Evolutionary conservation across 2,888 invertebrate species (phyloP), one percentile per base, ranked within the genome.

Genomic region (Nasonovia ribisnigri): DNA sequence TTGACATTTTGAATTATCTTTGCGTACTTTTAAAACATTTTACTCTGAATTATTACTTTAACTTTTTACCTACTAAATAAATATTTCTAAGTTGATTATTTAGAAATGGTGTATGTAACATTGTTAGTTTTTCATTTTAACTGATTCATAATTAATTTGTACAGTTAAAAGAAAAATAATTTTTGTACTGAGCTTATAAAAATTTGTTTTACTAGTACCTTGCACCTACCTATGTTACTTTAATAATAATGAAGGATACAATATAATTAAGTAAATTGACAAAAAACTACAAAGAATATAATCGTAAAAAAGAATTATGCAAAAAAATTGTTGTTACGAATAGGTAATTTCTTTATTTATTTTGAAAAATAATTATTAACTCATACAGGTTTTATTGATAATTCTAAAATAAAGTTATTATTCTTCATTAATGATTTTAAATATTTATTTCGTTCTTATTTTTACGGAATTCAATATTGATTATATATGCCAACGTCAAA

Each of bases 1-100:
- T 92, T 92, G 92, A 92, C 92, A 92, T 92, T 92, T 77, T 92
- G 77, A 92, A 92, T 92, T 92, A 92, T 92, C 88, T 77, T 77
- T 54, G 77, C 51, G 42, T 92, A 92, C 92, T 92, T 88, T 92
- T 51, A 77, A 92, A 92, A 92, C 77, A 92, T 92, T 88, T 92
- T 77, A 16, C 77, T 77, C 88, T 88, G 77, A 88, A 77, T 88
- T 92, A 92, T 88, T 77, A 77, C 88, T 88, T n/a, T 26, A 54
- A 77, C 88, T 43, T 92, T 92, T 51, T 88, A 92, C 51, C 42
- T 43, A 88, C 43, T 24, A 77, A 54, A 88, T 92, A 67, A 77
- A 92, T 92, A 67, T 88, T 51, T 88, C 92, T 42, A 67, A 67
- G 46, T 67, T 87, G 88, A 88, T 88, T 92, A 92, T 92, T 88